Evolutionary conservation across 2,797 vertebrate species (phyloP), one percentile per base, ranked within the genome.

Genomic region (Etheostoma nigrum): DNA sequence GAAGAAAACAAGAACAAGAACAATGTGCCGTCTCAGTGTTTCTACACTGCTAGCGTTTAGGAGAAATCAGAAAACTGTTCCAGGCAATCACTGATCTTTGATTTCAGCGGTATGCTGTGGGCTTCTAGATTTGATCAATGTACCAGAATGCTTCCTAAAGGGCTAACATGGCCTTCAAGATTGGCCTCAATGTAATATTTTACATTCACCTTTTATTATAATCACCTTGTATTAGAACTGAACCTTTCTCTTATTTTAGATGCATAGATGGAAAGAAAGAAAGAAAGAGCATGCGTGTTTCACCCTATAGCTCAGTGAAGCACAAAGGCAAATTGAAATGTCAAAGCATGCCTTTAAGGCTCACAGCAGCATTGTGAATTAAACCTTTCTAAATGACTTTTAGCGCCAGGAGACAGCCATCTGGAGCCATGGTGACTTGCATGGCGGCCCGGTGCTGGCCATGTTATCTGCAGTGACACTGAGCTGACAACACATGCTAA

Each of bases 361-460:
- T 36, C 30, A 25, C 4, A 1, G 30, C n/a, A 66, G 61, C 72
- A 60, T 78, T 74, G 52, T 54, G 55, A 80, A 59, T 75, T 40
- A 79, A 86, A 81, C 76, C 53, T 83, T 78, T 69, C 1, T 10
- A 91, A 90, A 88, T 85, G 83, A 81, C 74, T 66, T 36, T 62
- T 30, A 78, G 70, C 1, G 72, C 82, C 74, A 52, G 82, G 42
- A 79, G 81, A 84, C 67, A 68, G 65, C 62, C 52, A 23, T 73
- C 40, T 67, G 36, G 65, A 79, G 64, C 67, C 36, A 13, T 1
- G 48, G 61, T 23, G 21, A 23, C 21, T 23, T 23, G 27, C 27
- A 27, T 27, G 27, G 27, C 27, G 27, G 27, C 27, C 27, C 27
- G 4, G 27, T 4, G 27, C 27, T 4, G 27, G 27, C 27, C 73